Conservation (phyloP, 2,797 vertebrate species). For the Sebastes kiyomatsui region DNA sequence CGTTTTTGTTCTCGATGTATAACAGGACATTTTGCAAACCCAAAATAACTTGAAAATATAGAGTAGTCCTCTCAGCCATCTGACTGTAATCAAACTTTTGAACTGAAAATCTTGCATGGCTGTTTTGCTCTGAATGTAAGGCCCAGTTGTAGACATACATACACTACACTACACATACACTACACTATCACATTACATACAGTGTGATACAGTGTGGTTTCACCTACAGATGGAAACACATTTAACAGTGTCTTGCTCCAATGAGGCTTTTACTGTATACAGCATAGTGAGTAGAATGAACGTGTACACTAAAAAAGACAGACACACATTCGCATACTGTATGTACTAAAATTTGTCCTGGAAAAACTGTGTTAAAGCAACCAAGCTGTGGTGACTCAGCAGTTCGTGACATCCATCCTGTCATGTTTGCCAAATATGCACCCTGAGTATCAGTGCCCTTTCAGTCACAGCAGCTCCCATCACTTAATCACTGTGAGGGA, state of each 20-base stretch:
- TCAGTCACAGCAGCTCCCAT: constrained; percentile 4
- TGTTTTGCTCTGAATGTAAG: too few species aligned
- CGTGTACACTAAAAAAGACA: background rate
- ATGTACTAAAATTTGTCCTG: background rate
- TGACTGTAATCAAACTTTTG: background rate
- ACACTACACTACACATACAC: too few species aligned
- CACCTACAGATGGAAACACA: background rate
- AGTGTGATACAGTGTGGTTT: background rate
- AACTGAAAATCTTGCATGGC: too few species aligned
- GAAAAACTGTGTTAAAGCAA: background rate
- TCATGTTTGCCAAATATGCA: constrained; percentile 8
- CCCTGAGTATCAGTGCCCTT: background rate
- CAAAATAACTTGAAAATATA: background rate
- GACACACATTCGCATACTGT: background rate
- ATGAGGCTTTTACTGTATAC: background rate
- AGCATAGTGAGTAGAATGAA: background rate
- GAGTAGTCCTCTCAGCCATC: background rate
- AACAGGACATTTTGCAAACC: background rate
- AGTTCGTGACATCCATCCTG: background rate
- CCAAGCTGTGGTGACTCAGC: background rate
- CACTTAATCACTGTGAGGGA: constrained; percentile 1
- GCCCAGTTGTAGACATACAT: too few species aligned
- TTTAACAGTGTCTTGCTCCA: background rate
- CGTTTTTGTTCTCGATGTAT: background rate
- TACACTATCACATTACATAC: background rate